These are phyloP conservation scores for Andrena marginata DNA, from an alignment of 2,888 invertebrate genomes.

Conservation along the genomic window DNA sequence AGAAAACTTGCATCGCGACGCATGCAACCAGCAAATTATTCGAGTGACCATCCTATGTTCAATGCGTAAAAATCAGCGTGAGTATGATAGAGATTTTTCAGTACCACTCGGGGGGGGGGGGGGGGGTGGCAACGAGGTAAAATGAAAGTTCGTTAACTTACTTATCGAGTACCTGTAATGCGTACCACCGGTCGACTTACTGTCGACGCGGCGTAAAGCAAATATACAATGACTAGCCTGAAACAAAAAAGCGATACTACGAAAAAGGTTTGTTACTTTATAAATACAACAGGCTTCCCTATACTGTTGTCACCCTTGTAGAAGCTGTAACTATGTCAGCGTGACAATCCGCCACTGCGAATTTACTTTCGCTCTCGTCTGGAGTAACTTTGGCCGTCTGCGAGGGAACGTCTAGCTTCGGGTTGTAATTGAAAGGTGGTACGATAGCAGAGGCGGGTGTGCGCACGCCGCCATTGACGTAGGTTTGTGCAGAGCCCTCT, in stretches of 20 bases:
- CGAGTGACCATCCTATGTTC: conserved; percentile 4
- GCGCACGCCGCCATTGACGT: conserved; percentile 58
- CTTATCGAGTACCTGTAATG: conserved; percentile 38
- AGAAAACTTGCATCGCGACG: conserved; percentile 46
- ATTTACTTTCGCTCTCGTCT: conserved; percentile 67
- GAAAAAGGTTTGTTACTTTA: conserved; percentile 36
- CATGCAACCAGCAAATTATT: conserved; percentile 36
- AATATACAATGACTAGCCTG: conserved; percentile 76
- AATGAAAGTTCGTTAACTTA: conserved; percentile 37
- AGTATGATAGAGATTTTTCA: conserved; percentile 31
- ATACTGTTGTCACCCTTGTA: conserved; percentile 81
- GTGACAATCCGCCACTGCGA: conserved; percentile 75
- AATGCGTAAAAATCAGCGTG: conserved; percentile 37
- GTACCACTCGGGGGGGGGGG: conserved; percentile 20
- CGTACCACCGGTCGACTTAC: conserved; percentile 8
- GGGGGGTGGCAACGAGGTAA: conserved; percentile 46
- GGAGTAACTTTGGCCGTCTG: conserved; percentile 59
- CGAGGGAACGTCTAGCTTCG: conserved; percentile 74
- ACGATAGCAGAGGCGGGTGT: conserved; percentile 84
- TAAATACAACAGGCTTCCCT: conserved; percentile 46
- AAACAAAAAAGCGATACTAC: conserved; percentile 66
- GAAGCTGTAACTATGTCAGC: conserved; percentile 79
- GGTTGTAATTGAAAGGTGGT: conserved; percentile 86
- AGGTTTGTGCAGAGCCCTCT: conserved; percentile 56
- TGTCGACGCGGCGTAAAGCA: conserved; percentile 39